These are phyloP conservation scores for Ictidomys tridecemlineatus DNA, from an alignment of 2,113 vertebrate genomes.

Conservation along the genomic window DNA sequence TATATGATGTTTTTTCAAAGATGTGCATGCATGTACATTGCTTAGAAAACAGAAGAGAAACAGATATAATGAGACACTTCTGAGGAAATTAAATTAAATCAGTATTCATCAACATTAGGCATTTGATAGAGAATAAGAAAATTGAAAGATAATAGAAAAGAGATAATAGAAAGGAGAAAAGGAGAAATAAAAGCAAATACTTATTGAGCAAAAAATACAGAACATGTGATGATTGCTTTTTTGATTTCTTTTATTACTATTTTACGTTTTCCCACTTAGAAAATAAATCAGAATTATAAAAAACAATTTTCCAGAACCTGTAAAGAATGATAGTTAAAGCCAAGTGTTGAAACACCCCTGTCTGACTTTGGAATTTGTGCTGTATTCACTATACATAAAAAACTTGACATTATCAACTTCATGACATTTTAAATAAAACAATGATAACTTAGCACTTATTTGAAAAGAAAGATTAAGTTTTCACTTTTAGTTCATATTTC, in stretches of 20 bases:
- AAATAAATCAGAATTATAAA: background rate
- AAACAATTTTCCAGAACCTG: background rate
- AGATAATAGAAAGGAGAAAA: background rate
- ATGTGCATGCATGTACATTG: slow-evolving; percentile 4
- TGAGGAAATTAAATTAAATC: slow-evolving; percentile 46
- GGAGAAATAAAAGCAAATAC: background rate
- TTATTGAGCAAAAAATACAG: background rate
- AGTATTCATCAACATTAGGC: slow-evolving; percentile 49
- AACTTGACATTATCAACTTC: background rate
- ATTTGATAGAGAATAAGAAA: background rate
- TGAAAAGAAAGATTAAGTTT: background rate
- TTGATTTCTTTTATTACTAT: background rate
- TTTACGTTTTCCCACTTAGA: background rate
- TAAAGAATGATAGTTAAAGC: background rate
- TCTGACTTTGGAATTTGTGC: background rate
- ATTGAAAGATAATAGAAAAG: background rate
- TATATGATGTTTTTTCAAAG: slow-evolving; percentile 52
- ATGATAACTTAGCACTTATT: slow-evolving; percentile 49
- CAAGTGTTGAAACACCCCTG: background rate
- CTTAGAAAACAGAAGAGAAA: slow-evolving; percentile 11
- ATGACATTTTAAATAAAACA: slow-evolving; percentile 22
- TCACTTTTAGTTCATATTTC: slow-evolving; percentile 1
- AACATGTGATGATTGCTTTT: background rate
- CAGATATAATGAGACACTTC: slow-evolving; percentile 4
- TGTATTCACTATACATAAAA: background rate